phyloP scores from a whole-genome alignment of 2,797 vertebrate genomes.

The Chrosomus eos region DNA sequence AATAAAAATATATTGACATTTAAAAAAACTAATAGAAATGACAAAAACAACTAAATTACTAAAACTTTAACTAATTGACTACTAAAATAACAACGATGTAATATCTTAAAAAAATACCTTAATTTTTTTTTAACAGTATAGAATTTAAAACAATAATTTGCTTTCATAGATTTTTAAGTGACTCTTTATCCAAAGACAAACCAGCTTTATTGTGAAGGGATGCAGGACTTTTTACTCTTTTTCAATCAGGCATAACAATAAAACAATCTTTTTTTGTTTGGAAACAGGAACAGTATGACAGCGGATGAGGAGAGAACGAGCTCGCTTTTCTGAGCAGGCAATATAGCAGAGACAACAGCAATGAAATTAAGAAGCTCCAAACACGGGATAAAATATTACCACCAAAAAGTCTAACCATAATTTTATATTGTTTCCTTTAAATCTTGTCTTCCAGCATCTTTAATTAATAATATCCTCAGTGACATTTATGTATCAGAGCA shows the following conservation, averaged over 20 bases:
- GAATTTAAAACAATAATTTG: too few species aligned
- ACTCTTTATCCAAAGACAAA: not conserved
- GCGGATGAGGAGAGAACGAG: constrained; percentile 2
- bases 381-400: constrained; percentile 70
- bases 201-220: not conserved
- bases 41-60: not conserved
- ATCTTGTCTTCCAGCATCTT: constrained; percentile 85
- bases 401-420: constrained; percentile 68
- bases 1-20: not conserved
- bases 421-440: constrained; percentile 82
- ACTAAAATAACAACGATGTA: not conserved
- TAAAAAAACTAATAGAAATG: not conserved
- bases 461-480: constrained; percentile 90
- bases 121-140: not conserved
- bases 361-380: constrained; percentile 56
- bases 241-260: constrained; percentile 12
- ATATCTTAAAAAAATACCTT: not conserved
- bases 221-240: not conserved
- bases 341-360: constrained; percentile 66
- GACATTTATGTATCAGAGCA: constrained; percentile 95
- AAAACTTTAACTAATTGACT: not conserved
- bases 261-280: not conserved
- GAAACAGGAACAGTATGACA: not conserved
- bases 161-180: not conserved
- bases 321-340: constrained; percentile 27